Percentiles rank a stretch among this genome's conserved stretches.
These are phyloP conservation scores for Oreochromis aureus DNA, from an alignment of 2,113 vertebrate genomes.

Conservation along the genomic window DNA sequence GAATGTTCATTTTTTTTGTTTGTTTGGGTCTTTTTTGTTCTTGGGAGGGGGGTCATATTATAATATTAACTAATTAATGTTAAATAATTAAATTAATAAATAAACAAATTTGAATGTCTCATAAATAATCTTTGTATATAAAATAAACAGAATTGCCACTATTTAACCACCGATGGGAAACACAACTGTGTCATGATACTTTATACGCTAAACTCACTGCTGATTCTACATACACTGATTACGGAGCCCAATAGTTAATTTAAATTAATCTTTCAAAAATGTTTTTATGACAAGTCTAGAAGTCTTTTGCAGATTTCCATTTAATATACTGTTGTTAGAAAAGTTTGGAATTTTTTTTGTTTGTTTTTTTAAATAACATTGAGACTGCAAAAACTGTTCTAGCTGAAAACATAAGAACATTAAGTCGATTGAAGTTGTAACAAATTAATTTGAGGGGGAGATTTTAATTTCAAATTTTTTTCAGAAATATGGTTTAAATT, in stretches of 20 bases:
- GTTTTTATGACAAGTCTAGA: not conserved
- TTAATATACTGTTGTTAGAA: not conserved
- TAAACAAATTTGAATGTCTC: not conserved
- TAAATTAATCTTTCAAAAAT: not conserved
- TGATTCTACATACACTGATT: not conserved
- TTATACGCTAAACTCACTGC: not conserved
- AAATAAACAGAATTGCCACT: not conserved
- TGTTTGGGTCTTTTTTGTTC: no score
- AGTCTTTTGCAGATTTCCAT: conserved; percentile 3
- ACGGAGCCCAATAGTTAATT: not conserved
- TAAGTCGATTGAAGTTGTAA: not conserved
- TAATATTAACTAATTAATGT: not conserved
- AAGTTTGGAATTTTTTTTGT: not conserved
- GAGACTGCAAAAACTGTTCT: not conserved
- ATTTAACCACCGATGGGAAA: not conserved
- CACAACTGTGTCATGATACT: not conserved
- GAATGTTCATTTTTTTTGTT: not conserved
- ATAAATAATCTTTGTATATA: not conserved
- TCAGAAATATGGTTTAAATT: not conserved
- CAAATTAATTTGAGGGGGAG: not conserved
- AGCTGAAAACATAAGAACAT: not conserved
- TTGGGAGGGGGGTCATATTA: not conserved
- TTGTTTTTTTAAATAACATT: not conserved
- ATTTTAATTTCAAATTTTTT: not conserved
- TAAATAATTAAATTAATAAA: not conserved